Evolutionary conservation across 2,888 invertebrate species (phyloP).

Genomic region (Melieria picta): DNA sequence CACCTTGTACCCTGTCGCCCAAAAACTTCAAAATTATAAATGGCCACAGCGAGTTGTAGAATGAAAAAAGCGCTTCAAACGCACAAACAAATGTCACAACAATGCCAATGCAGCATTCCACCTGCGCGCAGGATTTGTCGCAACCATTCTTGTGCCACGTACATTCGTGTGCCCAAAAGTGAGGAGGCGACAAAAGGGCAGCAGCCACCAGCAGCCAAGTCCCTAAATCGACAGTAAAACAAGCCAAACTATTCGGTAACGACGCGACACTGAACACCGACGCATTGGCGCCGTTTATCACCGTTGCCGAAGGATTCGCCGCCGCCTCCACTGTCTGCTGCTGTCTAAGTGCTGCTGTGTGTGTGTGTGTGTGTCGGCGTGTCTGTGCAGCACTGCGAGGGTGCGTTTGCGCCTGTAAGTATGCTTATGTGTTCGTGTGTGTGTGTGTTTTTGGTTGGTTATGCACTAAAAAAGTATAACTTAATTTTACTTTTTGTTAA

Average conservation of each 20-base stretch:
- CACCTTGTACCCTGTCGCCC: too few relatives aligned
- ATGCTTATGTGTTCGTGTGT: constrained; percentile 29
- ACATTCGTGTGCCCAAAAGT: too few relatives aligned
- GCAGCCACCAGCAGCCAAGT: background rate
- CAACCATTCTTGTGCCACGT: too few relatives aligned
- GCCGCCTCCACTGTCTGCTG: background rate
- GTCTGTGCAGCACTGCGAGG: background rate
- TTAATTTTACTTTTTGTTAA: constrained; percentile 48
- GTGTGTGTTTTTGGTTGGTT: constrained; percentile 3
- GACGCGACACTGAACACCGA: constrained; percentile 45
- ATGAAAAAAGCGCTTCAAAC: too few relatives aligned
- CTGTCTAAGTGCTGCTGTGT: constrained; percentile 20
- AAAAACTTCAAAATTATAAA: too few relatives aligned
- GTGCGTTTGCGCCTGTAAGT: background rate
- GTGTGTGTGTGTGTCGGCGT: constrained; percentile 8
- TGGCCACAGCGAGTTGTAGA: too few relatives aligned
- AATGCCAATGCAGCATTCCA: too few relatives aligned
- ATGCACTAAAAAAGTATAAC: constrained; percentile 37
- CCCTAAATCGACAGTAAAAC: constrained; percentile 31
- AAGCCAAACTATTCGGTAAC: constrained; percentile 24
- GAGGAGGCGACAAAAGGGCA: constrained; percentile 23
- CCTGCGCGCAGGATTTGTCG: too few relatives aligned
- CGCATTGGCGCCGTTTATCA: constrained; percentile 66
- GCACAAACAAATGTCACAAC: too few relatives aligned
- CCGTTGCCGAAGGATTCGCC: constrained; percentile 46